A percentile compares a stretch with the other conserved stretches of the same genome.
These are phyloP conservation scores for Pseudoips prasinana DNA, from an alignment of 2,888 invertebrate species.

Conservation along the genomic window DNA sequence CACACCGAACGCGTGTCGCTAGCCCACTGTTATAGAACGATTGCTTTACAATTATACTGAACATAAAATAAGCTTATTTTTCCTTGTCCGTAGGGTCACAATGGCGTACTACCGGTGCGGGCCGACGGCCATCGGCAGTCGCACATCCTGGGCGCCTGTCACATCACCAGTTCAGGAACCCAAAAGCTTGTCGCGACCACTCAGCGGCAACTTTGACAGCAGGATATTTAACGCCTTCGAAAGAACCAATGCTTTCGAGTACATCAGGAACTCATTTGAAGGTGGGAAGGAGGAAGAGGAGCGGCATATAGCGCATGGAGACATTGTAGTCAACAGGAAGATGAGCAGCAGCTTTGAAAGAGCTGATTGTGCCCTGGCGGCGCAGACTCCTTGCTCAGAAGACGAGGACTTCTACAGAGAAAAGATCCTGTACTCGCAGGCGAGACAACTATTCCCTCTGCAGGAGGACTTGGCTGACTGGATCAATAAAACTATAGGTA, in stretches of 20 bases:
- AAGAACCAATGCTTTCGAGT: slow-evolving; percentile 76
- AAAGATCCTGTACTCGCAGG: slow-evolving; percentile 88
- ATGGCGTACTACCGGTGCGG: slow-evolving; percentile 76
- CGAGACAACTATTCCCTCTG: slow-evolving; percentile 89
- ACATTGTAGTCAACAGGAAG: slow-evolving; percentile 70
- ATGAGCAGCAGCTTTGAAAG: slow-evolving; percentile 73
- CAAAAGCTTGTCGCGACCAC: slow-evolving; percentile 64
- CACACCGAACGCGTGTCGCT: no score
- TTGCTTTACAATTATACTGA: no score
- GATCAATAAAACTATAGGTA: slow-evolving; percentile 92
- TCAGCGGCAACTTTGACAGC: slow-evolving; percentile 75
- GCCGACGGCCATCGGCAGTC: slow-evolving; percentile 70
- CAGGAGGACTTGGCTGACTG: slow-evolving; percentile 94
- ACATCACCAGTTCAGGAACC: slow-evolving; percentile 65
- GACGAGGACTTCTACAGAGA: slow-evolving; percentile 87
- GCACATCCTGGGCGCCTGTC: slow-evolving; percentile 84
- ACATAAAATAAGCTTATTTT: no score
- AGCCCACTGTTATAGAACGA: no score
- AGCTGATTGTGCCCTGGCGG: slow-evolving; percentile 76
- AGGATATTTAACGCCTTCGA: slow-evolving; percentile 78
- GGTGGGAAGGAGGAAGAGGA: slow-evolving; percentile 46
- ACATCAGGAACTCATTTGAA: slow-evolving; percentile 51
- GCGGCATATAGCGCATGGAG: slow-evolving; percentile 62
- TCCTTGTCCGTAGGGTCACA: slow-evolving; percentile 10
- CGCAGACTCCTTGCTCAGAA: slow-evolving; percentile 76